A percentile compares a stretch with the other conserved stretches of the same genome.
phyloP scores from a whole-genome alignment of 2,888 invertebrate genomes.

The Caenorhabditis becei region DNA sequence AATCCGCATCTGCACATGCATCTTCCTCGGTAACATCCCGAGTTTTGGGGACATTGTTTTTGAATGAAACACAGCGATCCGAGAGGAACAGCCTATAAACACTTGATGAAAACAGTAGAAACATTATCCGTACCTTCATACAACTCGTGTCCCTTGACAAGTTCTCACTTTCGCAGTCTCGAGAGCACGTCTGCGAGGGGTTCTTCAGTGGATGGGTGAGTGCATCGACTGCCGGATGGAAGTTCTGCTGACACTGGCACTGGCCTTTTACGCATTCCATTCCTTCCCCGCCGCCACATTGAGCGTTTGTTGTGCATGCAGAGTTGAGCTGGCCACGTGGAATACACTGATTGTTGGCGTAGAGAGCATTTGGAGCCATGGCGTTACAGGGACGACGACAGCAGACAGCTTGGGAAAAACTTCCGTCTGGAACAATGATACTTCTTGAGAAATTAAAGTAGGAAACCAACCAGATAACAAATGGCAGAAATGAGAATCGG shows the following conservation, averaged over 20 bases:
- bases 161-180: constrained; percentile 76
- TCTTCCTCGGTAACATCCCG: constrained; percentile 80
- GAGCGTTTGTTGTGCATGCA: constrained; percentile 77
- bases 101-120: neutral
- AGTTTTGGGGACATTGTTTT: constrained; percentile 79
- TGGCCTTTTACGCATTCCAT: constrained; percentile 80
- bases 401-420: constrained; percentile 77
- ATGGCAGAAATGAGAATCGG: constrained; percentile 81
- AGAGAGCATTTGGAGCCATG: constrained; percentile 80
- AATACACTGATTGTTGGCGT: constrained; percentile 80
- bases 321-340: constrained; percentile 79
- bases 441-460: no score
- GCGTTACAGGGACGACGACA: constrained; percentile 81
- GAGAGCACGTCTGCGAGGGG: constrained; percentile 79
- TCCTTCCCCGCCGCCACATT: constrained; percentile 81
- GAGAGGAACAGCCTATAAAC: constrained; percentile 68
- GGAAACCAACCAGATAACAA: constrained; percentile 73
- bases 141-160: constrained; percentile 80
- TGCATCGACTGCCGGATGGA: constrained; percentile 77
- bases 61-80: constrained; percentile 81
- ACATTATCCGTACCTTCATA: constrained; percentile 62
- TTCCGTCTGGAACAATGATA: constrained; percentile 74
- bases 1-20: constrained; percentile 80
- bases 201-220: constrained; percentile 80
- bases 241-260: constrained; percentile 79